Evolutionary conservation across 2,888 invertebrate species (phyloP).

Genomic region (Eupithecia insigniata): DNA sequence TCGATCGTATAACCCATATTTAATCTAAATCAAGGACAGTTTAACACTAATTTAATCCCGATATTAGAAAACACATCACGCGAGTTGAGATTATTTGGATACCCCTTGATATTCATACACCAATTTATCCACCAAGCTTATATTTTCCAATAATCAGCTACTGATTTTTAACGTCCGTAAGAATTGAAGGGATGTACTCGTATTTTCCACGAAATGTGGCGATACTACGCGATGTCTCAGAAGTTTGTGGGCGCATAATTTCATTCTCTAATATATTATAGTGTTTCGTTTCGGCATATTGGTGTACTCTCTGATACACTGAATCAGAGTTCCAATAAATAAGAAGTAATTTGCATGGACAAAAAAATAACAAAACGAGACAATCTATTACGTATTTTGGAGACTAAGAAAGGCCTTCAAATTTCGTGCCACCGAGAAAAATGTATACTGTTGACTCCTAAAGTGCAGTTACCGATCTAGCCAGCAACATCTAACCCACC

Average conservation of each 20-base stretch:
- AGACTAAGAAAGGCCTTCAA: no score
- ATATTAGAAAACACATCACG: conserved; percentile 34
- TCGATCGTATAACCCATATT: background rate
- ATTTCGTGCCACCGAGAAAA: background rate
- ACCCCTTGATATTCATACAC: conserved; percentile 34
- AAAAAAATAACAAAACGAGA: no score
- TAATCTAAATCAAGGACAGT: conserved; percentile 3
- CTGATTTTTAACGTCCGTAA: conserved; percentile 2
- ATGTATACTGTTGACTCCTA: background rate
- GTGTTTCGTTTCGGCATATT: no score
- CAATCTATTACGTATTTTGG: no score
- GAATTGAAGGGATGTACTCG: background rate
- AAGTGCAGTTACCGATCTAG: background rate
- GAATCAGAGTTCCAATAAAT: no score
- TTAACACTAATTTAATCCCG: conserved; percentile 1
- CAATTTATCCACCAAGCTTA: conserved; percentile 30
- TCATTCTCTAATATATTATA: no score
- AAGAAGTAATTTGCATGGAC: no score
- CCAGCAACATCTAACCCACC: background rate
- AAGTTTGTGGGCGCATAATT: no score
- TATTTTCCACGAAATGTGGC: no score
- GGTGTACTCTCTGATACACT: no score
- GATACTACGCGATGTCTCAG: no score
- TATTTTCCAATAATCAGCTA: background rate
- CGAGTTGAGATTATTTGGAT: conserved; percentile 38